Percentiles rank a stretch among this genome's conserved stretches.
These are phyloP conservation scores for Thripadectes ignobilis DNA, from an alignment of 2,797 vertebrate genomes.

Conservation along the genomic window DNA sequence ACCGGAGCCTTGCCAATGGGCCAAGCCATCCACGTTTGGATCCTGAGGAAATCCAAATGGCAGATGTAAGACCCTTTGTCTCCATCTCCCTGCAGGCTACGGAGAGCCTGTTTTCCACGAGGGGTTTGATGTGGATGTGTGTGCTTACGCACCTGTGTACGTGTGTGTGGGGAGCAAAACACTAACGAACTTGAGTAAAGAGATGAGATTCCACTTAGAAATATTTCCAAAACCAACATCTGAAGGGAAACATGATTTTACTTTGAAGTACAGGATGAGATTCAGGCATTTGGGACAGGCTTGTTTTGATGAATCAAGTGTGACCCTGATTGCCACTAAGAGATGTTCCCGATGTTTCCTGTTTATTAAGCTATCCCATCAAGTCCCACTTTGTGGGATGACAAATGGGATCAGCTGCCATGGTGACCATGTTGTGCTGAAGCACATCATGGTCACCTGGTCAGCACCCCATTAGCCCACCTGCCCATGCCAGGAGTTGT, in stretches of 20 bases:
- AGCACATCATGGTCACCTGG: not conserved
- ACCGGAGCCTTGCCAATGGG: conserved; percentile 91
- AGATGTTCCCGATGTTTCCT: not conserved
- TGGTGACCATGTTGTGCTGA: accelerated
- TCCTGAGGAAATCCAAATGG: conserved; percentile 96
- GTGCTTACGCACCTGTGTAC: not conserved
- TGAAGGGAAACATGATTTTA: not conserved
- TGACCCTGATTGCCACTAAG: not conserved
- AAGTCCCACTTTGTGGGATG: not conserved
- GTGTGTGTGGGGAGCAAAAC: not conserved
- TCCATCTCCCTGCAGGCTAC: not conserved
- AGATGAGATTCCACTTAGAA: not conserved
- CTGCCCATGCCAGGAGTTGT: not conserved
- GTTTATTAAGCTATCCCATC: not conserved
- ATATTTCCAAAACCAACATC: not conserved
- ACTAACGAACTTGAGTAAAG: not conserved
- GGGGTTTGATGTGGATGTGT: not conserved
- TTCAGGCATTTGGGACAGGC: not conserved
- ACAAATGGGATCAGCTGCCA: accelerated
- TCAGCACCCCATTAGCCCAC: not conserved
- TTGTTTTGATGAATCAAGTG: not conserved
- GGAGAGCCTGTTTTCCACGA: not conserved
- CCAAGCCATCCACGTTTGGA: conserved; percentile 95
- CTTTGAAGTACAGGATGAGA: not conserved
- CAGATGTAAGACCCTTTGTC: conserved; percentile 81